Evolutionary conservation across 2,888 invertebrate species (phyloP), one percentile per base, ranked within the genome.

Genomic region (Trissoscelio sp.): DNA sequence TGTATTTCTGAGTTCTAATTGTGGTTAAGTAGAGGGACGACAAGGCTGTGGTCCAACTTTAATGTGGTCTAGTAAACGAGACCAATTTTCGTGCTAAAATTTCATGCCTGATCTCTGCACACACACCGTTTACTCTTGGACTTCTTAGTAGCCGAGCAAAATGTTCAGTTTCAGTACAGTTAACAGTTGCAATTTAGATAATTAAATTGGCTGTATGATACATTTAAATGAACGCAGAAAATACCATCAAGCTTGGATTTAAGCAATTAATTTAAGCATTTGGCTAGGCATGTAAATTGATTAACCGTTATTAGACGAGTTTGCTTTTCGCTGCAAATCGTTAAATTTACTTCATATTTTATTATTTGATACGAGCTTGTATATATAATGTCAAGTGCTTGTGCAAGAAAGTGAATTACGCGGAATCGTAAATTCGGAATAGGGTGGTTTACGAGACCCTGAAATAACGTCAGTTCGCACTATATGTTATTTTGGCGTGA

Each of bases 51-150:
- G 78, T 64, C 70, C 62, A 70, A 55, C 62, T 69, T 67, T 69
- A 69, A 53, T 67, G 67, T 60, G 62, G 72, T 77, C 66, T 62
- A 80, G 80, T 77, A 83, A 85, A 85, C 81, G 81, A 80, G 82
- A 83, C 82, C 83, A 81, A 85, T 84, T 85, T 85, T 83, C 84
- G 51, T 75, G 81, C 58, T 77, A 67, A 44, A 77, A 77, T 75
- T 67, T 39, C 62, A 62, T 37, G 16, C 51, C 53, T 60, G 60
- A 77, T 77, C 53, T 60, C 58, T 67, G 66, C 12, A 20, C n/a
- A 58, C 48, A 53, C 7, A 60, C 48, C 9, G 31, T 48, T 28
- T 46, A 58, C 37, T 24, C 16, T 58, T 58, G 20, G 39, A 39
- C 37, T 58, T 58, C 42, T 42, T 24, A 42, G 39, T 42, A 14